Evolutionary conservation across 2,888 invertebrate genomes (phyloP).

Genomic region (Tachina fera): DNA sequence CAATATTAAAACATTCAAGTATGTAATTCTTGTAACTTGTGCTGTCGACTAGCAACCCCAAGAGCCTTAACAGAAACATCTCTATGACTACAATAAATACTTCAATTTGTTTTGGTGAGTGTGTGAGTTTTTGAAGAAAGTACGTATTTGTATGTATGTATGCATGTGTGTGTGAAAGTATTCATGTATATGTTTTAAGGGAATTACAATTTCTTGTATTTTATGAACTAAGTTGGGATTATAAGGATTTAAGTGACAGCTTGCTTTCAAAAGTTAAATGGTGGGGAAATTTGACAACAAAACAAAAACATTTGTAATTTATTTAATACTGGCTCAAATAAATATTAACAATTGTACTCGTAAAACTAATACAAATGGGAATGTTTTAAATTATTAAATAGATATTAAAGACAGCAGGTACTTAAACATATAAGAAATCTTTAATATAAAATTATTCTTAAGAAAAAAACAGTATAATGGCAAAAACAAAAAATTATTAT

Average conservation of each 20-base stretch:
- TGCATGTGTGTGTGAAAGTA: neutral
- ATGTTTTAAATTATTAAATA: conserved; percentile 26
- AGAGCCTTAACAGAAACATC: neutral
- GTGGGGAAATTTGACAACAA: conserved; percentile 68
- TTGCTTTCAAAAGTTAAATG: conserved; percentile 67
- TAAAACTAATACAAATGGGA: conserved; percentile 29
- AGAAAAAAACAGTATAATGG: too few relatives aligned
- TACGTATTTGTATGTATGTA: conserved; percentile 3
- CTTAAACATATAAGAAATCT: neutral
- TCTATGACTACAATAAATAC: neutral
- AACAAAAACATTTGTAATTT: conserved; percentile 48
- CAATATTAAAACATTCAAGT: too few relatives aligned
- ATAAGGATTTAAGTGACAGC: conserved; percentile 65
- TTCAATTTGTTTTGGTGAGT: neutral
- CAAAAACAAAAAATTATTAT: too few relatives aligned
- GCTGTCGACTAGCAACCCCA: neutral
- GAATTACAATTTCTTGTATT: conserved; percentile 60
- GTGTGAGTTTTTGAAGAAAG: neutral
- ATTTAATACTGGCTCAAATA: conserved; percentile 55
- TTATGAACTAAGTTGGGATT: conserved; percentile 62
- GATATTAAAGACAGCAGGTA: conserved; percentile 4
- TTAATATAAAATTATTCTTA: too few relatives aligned
- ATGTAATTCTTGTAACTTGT: neutral
- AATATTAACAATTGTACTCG: conserved; percentile 27
- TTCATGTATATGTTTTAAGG: conserved; percentile 16